These are phyloP conservation scores for Venustaconcha ellipsiformis DNA, from an alignment of 1,140 invertebrate genomes.

Conservation along the genomic window DNA sequence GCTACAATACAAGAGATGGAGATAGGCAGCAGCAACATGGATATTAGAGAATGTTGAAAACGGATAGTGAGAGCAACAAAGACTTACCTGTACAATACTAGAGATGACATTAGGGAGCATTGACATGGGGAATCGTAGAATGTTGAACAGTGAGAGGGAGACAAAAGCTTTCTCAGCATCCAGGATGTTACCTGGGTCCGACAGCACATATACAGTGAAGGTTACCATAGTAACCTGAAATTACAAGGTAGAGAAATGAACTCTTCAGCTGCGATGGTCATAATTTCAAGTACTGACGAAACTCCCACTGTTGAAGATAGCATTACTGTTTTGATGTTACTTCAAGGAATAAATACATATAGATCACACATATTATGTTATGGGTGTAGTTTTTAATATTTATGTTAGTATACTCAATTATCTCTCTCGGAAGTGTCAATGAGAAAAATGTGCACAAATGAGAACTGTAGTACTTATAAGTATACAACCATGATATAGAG, in stretches of 20 bases:
- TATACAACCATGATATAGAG: too few species aligned
- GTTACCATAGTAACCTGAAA: slow-evolving; percentile 75
- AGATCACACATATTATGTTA: too few species aligned
- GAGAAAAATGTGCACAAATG: too few species aligned
- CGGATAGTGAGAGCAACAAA: slow-evolving; percentile 74
- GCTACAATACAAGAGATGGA: slow-evolving; percentile 66
- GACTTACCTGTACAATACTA: slow-evolving; percentile 62
- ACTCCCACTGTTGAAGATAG: too few species aligned
- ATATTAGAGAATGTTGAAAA: slow-evolving; percentile 99
- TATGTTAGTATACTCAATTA: too few species aligned
- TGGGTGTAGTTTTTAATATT: too few species aligned
- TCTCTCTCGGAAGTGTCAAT: too few species aligned
- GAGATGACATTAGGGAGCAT: slow-evolving; percentile 74
- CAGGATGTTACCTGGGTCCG: slow-evolving; percentile 65
- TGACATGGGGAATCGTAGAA: slow-evolving; percentile 89
- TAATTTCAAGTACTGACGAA: too few species aligned
- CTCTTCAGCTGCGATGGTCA: too few species aligned
- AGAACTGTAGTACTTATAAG: too few species aligned
- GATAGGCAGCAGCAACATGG: slow-evolving; percentile 75
- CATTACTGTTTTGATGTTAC: too few species aligned
- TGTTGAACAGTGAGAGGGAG: slow-evolving; percentile 97
- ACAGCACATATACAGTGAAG: slow-evolving; percentile 74
- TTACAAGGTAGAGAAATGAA: background rate
- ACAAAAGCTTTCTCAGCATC: slow-evolving; percentile 84
- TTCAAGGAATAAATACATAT: too few species aligned